Evolutionary conservation across 1,140 invertebrate species (phyloP).

Genomic region (Drosophila orosa): DNA sequence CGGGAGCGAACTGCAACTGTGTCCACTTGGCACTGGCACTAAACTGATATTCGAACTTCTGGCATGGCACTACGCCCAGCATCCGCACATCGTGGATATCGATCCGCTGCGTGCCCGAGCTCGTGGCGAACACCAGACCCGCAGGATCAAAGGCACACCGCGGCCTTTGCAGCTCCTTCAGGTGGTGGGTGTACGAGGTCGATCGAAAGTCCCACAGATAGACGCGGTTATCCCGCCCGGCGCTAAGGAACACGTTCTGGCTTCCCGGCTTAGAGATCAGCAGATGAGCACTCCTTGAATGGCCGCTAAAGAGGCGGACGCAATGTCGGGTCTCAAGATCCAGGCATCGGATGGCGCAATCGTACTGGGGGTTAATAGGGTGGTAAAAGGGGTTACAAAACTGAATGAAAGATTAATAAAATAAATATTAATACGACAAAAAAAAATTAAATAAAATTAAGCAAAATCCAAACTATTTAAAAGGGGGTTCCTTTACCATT

Average conservation of each 20-base stretch:
- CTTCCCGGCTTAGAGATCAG: slow-evolving; percentile 32
- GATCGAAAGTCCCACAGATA: slow-evolving; percentile 52
- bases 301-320: slow-evolving; percentile 30
- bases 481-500: background rate
- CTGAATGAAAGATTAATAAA: background rate
- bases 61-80: slow-evolving; percentile 24
- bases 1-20: slow-evolving; percentile 55
- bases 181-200: background rate
- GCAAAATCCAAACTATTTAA: background rate
- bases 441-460: no score
- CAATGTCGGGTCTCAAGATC: slow-evolving; percentile 20
- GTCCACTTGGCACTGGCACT: slow-evolving; percentile 43
- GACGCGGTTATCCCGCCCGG: slow-evolving; percentile 38
- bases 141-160: slow-evolving; percentile 44
- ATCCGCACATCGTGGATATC: slow-evolving; percentile 53
- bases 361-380: slow-evolving; percentile 4
- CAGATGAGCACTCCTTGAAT: background rate
- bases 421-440: background rate
- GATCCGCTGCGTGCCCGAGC: slow-evolving; percentile 12
- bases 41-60: slow-evolving; percentile 38
- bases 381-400: background rate
- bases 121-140: slow-evolving; percentile 41
- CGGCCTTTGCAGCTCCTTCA: slow-evolving; percentile 23
- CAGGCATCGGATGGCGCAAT: slow-evolving; percentile 39
- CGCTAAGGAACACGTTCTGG: slow-evolving; percentile 39